phyloP scores from a whole-genome alignment of 2,113 vertebrate species.

The Poeciliopsis turrubarensis region DNA sequence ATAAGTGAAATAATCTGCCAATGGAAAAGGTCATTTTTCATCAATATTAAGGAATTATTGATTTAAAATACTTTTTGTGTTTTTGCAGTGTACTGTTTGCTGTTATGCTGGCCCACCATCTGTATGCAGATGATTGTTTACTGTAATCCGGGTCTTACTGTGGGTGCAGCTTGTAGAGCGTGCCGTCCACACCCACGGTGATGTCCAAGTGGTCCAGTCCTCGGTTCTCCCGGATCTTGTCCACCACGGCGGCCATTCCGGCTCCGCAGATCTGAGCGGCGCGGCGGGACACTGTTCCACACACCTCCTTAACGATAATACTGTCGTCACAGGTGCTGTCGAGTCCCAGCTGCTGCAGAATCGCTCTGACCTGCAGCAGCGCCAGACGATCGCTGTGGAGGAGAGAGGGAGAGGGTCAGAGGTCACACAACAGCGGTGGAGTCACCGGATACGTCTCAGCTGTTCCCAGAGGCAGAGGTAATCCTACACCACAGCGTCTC shows the following conservation, averaged over 20 bases:
- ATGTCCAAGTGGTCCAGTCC: slow-evolving; percentile 88
- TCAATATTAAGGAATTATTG: too few species aligned
- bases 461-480: slow-evolving; percentile 55
- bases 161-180: slow-evolving; percentile 97
- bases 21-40: too few species aligned
- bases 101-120: not conserved
- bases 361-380: slow-evolving; percentile 93
- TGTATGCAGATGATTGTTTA: too few species aligned
- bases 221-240: slow-evolving; percentile 97
- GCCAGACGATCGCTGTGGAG: slow-evolving; percentile 91
- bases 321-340: slow-evolving; percentile 98
- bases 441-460: slow-evolving; percentile 64
- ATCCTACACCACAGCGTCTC: slow-evolving; percentile 43
- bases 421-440: slow-evolving; percentile 51
- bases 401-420: slow-evolving; percentile 13
- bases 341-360: slow-evolving; percentile 96
- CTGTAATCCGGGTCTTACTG: slow-evolving; percentile 82
- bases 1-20: too few species aligned
- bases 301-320: slow-evolving; percentile 96
- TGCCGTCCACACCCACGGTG: slow-evolving; percentile 96
- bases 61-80: too few species aligned
- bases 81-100: too few species aligned
- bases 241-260: slow-evolving; percentile 95
- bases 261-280: slow-evolving; percentile 94
- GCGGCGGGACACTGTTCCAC: slow-evolving; percentile 88